Evolutionary conservation across 2,888 invertebrate species (phyloP).

Genomic region (Tryphoninae sp.): DNA sequence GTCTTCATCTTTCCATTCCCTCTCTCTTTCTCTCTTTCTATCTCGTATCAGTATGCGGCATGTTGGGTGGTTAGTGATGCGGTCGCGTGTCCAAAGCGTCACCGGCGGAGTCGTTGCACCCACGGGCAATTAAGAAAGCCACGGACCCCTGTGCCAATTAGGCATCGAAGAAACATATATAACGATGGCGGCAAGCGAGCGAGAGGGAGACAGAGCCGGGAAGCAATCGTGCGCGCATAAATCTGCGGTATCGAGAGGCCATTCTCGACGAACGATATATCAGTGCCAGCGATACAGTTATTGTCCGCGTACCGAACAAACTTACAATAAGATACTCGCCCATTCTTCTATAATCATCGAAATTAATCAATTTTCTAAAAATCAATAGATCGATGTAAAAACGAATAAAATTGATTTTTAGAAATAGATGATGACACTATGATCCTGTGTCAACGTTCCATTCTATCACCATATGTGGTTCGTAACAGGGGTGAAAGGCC

Average conservation of each 20-base stretch:
- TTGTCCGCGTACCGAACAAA: background rate
- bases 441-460: constrained; percentile 2
- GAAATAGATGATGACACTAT: background rate
- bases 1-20: constrained; percentile 23
- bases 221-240: constrained; percentile 60
- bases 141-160: constrained; percentile 61
- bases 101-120: constrained; percentile 43
- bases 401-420: too few relatives aligned
- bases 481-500: constrained; percentile 67
- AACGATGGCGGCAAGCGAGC: constrained; percentile 46
- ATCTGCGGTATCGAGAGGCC: constrained; percentile 61
- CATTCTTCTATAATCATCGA: too few relatives aligned
- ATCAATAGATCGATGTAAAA: too few relatives aligned
- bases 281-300: constrained; percentile 30
- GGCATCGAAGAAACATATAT: constrained; percentile 61
- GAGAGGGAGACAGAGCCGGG: constrained; percentile 13
- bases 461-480: constrained; percentile 52
- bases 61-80: constrained; percentile 50
- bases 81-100: constrained; percentile 63
- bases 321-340: too few relatives aligned
- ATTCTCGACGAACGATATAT: constrained; percentile 28
- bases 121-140: constrained; percentile 59
- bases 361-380: too few relatives aligned
- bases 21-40: constrained; percentile 9
- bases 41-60: constrained; percentile 23